A percentile compares a stretch with the other conserved stretches of the same genome.
These are phyloP conservation scores for Oryzias celebensis DNA, from an alignment of 2,113 vertebrate species.

Conservation along the genomic window DNA sequence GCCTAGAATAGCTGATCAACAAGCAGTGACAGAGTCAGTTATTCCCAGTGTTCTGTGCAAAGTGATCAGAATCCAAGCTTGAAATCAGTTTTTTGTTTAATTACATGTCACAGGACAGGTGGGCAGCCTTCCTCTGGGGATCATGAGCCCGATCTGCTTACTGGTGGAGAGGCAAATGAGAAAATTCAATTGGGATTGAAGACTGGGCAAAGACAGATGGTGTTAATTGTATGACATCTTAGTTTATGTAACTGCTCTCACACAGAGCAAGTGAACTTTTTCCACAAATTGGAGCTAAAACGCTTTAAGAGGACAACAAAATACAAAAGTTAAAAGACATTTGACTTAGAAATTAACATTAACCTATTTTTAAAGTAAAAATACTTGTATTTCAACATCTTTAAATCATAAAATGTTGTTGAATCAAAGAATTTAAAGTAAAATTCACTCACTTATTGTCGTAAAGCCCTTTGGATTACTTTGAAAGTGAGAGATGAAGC, in stretches of 20 bases:
- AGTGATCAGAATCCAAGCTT: constrained; percentile 35
- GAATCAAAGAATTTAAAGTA: constrained; percentile 50
- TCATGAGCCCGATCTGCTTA: constrained; percentile 41
- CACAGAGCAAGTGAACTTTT: constrained; percentile 27
- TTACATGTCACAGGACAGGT: constrained; percentile 77
- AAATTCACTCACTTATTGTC: constrained; percentile 59
- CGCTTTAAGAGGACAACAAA: constrained; percentile 2
- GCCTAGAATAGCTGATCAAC: not conserved
- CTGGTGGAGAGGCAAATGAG: constrained; percentile 61
- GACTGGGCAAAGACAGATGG: constrained; percentile 60
- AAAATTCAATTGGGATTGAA: constrained; percentile 42
- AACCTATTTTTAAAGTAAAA: not conserved
- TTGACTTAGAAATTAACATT: constrained; percentile 7
- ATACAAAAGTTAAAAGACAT: not conserved
- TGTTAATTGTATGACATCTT: constrained; percentile 51
- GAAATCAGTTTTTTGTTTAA: constrained; percentile 74
- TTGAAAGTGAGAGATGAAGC: constrained; percentile 43
- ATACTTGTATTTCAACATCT: not conserved
- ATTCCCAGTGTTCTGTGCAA: not conserved
- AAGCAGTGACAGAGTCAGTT: not conserved
- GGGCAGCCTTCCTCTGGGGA: constrained; percentile 49
- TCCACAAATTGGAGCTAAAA: not conserved
- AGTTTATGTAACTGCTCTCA: constrained; percentile 49
- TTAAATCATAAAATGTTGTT: constrained; percentile 40
- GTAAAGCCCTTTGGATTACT: constrained; percentile 56